Evolutionary conservation across 2,113 vertebrate genomes (phyloP), one percentile per base, ranked within the genome.

Genomic region (Protomyctophum bolini): DNA sequence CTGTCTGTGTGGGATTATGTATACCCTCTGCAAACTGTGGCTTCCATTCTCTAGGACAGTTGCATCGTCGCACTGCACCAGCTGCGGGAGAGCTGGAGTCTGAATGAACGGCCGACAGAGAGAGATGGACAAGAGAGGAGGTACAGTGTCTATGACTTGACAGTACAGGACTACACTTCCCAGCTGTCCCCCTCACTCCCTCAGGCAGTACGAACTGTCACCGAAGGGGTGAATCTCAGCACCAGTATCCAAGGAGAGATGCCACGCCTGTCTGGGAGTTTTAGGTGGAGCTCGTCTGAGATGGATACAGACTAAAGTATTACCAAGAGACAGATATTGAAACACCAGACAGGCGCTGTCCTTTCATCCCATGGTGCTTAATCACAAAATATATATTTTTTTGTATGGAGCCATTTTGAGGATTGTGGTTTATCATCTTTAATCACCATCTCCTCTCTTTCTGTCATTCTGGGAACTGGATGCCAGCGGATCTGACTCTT

Each of bases 11-110:
- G 33, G 61, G 61, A 63, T 28, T 58, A 58, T 29, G 5, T 14
- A 7, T 7, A 49, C 21, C n/a, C 46, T 2, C 8, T n/a, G 10
- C n/a, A 10, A 21, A 45, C 49, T 6, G 58, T 21, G 47, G 8
- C 9, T n/a, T 11, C 58, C 51, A 77, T 73, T 76, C 72, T 76
- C 68, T 75, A 57, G n/a, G 79, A 46, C 82, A 83, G 80, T 86
- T 87, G 78, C 84, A 61, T 76, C 87, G 89, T 85, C 88, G 82
- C 89, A 89, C 82, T 88, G 89, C 90, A 87, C 89, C 89, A 91
- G 87, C 90, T 87, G 86, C 89, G 78, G 84, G 62, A 80, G 74
- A 50, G 72, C 70, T 63, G 10, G 10, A 52, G 29, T 12, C 71
- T 73, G 76, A 79, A 59, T 61, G 59, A 68, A 69, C 79, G 71